Base-by-base conservation (phyloP, 1,140 invertebrate genomes). In the Calephelis nemesis region DNA sequence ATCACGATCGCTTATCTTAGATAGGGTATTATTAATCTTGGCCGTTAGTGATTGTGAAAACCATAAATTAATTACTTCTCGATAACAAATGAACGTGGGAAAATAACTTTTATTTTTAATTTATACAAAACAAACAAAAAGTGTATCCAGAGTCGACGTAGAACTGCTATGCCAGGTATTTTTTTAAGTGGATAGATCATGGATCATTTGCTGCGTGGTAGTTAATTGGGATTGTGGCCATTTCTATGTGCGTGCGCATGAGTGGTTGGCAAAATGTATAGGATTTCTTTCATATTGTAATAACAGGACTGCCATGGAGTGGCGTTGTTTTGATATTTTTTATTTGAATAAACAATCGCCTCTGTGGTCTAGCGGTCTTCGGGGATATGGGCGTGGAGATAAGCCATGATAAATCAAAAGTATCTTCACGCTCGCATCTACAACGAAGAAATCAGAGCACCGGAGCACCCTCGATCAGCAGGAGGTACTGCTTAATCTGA, bases 131-230 rank as follows among this genome's bases (percentile, higher is more conserved):
- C 50, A 13, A 54, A 58, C 30, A 58, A 58, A 58, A 39, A 39
- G 52, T 58, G 52, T 58, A 58, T 30, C 52, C 5, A 39, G 52
- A 15, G 15, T 30, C 10, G 52, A 30, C 10, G 52, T 12, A 3
- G 52, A 45, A 45, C 9, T 15, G 30, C 15, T 58, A 58, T 58
- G 19, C 52, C 42, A 7, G 52, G 52, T 58, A 58, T 58, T 19
- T 58, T 65, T 54, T 65, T 39, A 65, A 60, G 40, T 42, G 42
- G 45, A 48, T 63, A 62, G 52, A 13, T 42, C 64, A 72, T 60
- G 74, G 74, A 75, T 75, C 74, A 72, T 75, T 75, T 72, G 66
- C 66, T 30, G n/a, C 49, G 47, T 39, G 70, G 68, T 52, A 48
- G 62, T 69, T 69, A 60, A 70, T 60, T 64, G 50, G 63, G 63